A percentile compares a stretch with the other conserved stretches of the same genome.
phyloP scores from a whole-genome alignment of 1,140 invertebrate species.

The Euura lappo region DNA sequence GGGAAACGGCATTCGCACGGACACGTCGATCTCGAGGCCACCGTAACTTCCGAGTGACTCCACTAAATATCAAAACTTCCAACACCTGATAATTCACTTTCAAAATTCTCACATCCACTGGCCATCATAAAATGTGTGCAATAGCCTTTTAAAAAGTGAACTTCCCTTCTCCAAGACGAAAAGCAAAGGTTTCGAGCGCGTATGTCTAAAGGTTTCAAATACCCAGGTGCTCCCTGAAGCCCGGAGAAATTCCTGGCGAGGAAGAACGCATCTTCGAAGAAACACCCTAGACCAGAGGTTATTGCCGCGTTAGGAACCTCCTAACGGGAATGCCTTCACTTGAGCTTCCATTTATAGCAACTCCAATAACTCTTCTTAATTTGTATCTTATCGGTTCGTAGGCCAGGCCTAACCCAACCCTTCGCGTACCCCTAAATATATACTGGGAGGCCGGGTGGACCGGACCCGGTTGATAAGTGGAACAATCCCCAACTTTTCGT shows the following conservation, averaged over 20 bases:
- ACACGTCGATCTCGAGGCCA: no score
- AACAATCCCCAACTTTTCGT: background rate
- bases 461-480: background rate
- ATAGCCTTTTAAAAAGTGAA: no score
- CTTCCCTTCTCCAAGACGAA: no score
- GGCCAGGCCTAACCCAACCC: conserved; percentile 25
- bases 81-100: no score
- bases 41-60: no score
- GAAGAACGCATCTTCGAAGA: background rate
- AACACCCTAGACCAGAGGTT: no score
- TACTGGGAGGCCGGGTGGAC: background rate
- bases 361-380: conserved; percentile 38
- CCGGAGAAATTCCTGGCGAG: background rate
- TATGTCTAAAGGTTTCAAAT: background rate
- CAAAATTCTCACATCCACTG: no score
- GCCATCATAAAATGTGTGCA: no score
- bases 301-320: no score
- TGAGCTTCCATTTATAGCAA: conserved; percentile 31
- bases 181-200: background rate
- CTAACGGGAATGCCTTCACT: no score
- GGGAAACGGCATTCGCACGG: background rate
- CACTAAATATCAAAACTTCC: no score
- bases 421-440: conserved; percentile 9
- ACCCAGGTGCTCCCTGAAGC: background rate
- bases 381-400: conserved; percentile 38